phyloP scores from a whole-genome alignment of 2,888 invertebrate species.

The Acheta domesticus region DNA sequence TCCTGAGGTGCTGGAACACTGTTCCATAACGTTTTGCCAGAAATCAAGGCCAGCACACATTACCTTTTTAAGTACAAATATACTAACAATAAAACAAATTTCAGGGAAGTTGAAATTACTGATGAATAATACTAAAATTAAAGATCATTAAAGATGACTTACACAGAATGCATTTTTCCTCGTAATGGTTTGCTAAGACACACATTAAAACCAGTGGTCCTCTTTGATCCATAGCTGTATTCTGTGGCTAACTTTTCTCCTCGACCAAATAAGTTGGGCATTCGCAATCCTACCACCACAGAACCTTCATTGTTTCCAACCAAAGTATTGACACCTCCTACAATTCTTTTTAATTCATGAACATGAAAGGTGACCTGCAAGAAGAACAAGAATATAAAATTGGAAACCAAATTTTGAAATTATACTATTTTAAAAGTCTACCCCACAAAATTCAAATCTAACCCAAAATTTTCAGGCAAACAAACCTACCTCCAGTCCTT shows the following conservation, averaged over 20 bases:
- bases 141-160: slow-evolving; percentile 44
- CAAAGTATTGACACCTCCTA: slow-evolving; percentile 81
- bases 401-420: slow-evolving; percentile 30
- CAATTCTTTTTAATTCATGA: slow-evolving; percentile 73
- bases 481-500: slow-evolving; percentile 69
- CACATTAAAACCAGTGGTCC: slow-evolving; percentile 75
- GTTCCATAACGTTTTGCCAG: too few species aligned
- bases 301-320: slow-evolving; percentile 92
- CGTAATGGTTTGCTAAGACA: slow-evolving; percentile 81
- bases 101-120: too few species aligned
- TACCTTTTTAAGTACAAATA: too few species aligned
- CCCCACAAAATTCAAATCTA: too few species aligned
- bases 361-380: slow-evolving; percentile 80
- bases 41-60: too few species aligned
- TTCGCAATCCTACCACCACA: slow-evolving; percentile 66
- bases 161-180: slow-evolving; percentile 65
- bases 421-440: neutral
- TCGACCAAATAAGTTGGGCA: slow-evolving; percentile 83
- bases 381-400: slow-evolving; percentile 23
- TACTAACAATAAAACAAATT: too few species aligned
- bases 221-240: slow-evolving; percentile 80
- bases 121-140: neutral
- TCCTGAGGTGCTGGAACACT: too few species aligned
- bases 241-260: slow-evolving; percentile 80
- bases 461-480: too few species aligned